phyloP scores from a whole-genome alignment of 2,113 vertebrate genomes.

The Ivindomyrus marchei region DNA sequence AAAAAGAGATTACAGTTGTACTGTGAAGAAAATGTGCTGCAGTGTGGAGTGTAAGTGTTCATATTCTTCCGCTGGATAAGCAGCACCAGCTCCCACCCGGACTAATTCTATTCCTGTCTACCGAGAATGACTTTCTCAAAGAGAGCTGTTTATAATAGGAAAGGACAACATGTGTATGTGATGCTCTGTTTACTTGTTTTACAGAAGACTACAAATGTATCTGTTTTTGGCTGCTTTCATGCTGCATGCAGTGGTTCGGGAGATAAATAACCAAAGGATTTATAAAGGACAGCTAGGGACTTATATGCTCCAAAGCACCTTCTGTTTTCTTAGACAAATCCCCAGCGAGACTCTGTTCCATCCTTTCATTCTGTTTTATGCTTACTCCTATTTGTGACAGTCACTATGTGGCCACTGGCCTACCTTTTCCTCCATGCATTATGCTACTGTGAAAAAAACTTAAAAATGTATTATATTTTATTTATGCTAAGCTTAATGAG shows the following conservation, averaged over 20 bases:
- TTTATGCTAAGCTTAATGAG: background rate
- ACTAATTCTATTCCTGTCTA: background rate
- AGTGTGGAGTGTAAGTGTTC: background rate
- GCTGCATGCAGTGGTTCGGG: background rate
- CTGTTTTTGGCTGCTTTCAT: background rate
- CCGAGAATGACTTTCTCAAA: background rate
- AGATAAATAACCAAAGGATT: background rate
- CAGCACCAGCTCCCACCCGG: background rate
- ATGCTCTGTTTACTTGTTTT: background rate
- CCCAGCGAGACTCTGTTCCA: background rate
- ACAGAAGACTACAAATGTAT: background rate
- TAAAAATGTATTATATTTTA: background rate
- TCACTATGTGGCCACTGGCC: background rate
- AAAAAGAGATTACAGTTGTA: background rate
- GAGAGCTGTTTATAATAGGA: background rate
- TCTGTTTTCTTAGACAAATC: background rate
- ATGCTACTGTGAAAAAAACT: background rate
- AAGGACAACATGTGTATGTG: background rate
- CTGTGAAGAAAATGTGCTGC: background rate
- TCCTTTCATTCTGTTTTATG: background rate
- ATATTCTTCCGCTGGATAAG: background rate
- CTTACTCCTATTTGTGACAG: background rate
- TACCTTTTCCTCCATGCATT: background rate
- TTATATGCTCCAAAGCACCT: background rate
- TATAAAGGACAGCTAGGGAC: background rate